These are phyloP conservation scores for Hydrozoanthus tunicans DNA, from an alignment of 64 coral and sea anemone species.

Conservation along the genomic window DNA sequence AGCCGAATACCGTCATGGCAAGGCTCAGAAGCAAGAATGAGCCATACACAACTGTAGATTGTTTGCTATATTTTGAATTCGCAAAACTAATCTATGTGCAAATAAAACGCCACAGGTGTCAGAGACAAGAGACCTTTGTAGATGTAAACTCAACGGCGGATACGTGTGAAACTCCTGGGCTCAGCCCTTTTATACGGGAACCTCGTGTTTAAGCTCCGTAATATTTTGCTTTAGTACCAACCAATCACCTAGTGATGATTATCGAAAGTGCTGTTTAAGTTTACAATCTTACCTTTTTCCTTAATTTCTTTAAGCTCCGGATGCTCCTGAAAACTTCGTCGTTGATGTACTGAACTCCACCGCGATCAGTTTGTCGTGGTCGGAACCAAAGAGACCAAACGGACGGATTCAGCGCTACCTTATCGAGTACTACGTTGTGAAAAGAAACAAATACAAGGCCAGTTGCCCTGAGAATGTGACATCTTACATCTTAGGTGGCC, in stretches of 20 bases:
- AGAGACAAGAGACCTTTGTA: no score
- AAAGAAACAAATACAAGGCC: not conserved
- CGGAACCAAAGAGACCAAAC: conserved; percentile 36
- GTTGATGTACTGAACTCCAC: conserved; percentile 26
- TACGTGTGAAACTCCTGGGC: no score
- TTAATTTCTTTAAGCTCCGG: not conserved
- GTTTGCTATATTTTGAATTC: no score
- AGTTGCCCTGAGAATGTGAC: conserved; percentile 35
- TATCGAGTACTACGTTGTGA: conserved; percentile 5
- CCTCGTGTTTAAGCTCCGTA: no score
- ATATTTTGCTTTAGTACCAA: no score
- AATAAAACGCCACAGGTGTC: no score
- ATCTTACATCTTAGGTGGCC: conserved; percentile 5
- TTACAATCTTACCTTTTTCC: not conserved
- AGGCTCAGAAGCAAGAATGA: no score
- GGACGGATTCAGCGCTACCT: conserved; percentile 30
- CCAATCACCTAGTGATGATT: not conserved
- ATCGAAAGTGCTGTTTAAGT: not conserved
- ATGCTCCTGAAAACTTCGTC: conserved; percentile 44
- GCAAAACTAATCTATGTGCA: no score
- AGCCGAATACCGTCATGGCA: no score
- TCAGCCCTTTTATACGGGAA: no score
- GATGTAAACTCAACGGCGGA: no score
- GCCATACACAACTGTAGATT: no score
- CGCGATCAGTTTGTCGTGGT: conserved; percentile 48